These are phyloP conservation scores for Cherax destructor DNA, from an alignment of 1,140 invertebrate genomes.

Conservation along the genomic window DNA sequence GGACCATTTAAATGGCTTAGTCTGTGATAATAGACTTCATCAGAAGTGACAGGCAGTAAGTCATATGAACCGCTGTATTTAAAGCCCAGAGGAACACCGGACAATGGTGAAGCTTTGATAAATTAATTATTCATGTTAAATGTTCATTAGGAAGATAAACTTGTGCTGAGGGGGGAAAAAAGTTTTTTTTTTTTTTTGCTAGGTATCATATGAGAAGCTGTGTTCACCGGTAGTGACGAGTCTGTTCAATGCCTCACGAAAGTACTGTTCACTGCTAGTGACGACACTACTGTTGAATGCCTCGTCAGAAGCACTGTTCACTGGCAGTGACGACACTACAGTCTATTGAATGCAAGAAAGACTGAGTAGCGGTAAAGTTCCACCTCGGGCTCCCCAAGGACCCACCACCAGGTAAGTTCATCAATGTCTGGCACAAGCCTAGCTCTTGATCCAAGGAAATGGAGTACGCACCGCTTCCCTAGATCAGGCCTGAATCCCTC, in stretches of 20 bases:
- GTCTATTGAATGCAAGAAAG: constrained; percentile 31
- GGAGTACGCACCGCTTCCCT: no score
- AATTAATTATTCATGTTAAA: not conserved
- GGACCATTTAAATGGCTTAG: not conserved
- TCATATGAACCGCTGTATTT: not conserved
- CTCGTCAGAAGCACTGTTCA: not conserved
- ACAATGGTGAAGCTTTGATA: not conserved
- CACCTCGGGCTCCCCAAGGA: constrained; percentile 14
- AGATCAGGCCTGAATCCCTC: no score
- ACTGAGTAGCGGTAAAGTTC: constrained; percentile 23
- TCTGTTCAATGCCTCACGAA: no score
- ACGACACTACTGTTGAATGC: not conserved
- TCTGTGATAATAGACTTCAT: not conserved
- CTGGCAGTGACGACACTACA: not conserved
- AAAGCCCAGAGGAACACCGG: no score
- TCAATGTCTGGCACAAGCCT: not conserved
- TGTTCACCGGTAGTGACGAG: no score
- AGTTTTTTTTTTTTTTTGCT: not conserved
- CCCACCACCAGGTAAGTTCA: constrained; percentile 28
- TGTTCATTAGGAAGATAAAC: not conserved
- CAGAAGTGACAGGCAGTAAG: not conserved
- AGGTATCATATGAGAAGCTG: no score
- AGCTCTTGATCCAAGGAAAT: no score
- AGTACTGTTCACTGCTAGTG: not conserved
- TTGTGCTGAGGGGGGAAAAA: not conserved